These are phyloP conservation scores for Clinocottus analis DNA, from an alignment of 2,113 vertebrate genomes.

Conservation along the genomic window DNA sequence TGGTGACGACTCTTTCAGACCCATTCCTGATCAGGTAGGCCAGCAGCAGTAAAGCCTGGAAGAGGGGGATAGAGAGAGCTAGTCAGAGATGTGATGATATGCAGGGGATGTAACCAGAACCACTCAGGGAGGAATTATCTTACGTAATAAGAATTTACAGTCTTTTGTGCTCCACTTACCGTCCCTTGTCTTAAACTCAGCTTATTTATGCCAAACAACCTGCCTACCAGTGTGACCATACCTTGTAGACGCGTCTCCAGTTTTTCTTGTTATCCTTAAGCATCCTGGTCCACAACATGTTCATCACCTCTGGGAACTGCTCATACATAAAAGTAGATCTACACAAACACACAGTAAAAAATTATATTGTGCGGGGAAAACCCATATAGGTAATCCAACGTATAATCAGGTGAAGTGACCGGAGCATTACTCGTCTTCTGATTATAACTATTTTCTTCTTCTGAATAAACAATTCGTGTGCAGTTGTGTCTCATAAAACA, in stretches of 20 bases:
- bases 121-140: not conserved
- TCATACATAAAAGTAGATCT: slow-evolving; percentile 99
- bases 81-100: not conserved
- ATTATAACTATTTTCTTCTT: not conserved
- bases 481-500: not conserved
- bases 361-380: not conserved
- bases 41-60: slow-evolving; percentile 94
- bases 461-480: not conserved
- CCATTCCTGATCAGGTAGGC: slow-evolving; percentile 99
- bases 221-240: slow-evolving; percentile 54
- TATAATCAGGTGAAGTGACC: not conserved
- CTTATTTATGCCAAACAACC: not conserved
- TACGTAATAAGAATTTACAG: not conserved
- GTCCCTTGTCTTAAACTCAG: not conserved
- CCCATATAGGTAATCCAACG: not conserved
- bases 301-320: slow-evolving; percentile 99
- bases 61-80: not conserved
- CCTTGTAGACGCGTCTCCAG: slow-evolving; percentile 99
- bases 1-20: slow-evolving; percentile 99
- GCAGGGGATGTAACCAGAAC: not conserved
- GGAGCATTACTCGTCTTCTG: not conserved
- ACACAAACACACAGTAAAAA: not conserved
- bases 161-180: not conserved
- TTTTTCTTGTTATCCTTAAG: slow-evolving; percentile 99
- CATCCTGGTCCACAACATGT: slow-evolving; percentile 99